Evolutionary conservation across 2,113 vertebrate genomes (phyloP).

Genomic region (Hippocampus mohnikei): DNA sequence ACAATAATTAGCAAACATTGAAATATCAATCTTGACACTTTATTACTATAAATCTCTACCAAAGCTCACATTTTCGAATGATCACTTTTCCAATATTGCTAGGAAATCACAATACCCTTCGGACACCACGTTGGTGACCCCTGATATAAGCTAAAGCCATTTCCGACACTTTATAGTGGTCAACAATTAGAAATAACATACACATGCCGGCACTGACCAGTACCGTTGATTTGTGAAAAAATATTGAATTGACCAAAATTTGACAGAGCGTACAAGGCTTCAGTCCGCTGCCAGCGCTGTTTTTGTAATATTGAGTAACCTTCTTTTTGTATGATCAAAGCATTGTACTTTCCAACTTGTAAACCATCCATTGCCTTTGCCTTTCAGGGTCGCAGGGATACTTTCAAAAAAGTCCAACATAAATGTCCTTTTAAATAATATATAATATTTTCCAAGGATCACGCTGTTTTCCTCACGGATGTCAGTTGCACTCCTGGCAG

Average conservation of each 20-base stretch:
- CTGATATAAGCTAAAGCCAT: not conserved
- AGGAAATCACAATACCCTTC: no score
- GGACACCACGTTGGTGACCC: no score
- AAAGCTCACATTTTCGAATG: no score
- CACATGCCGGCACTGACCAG: not conserved
- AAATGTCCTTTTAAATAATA: not conserved
- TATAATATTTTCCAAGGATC: not conserved
- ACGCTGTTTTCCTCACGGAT: not conserved
- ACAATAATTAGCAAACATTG: no score
- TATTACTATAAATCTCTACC: no score
- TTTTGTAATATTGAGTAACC: not conserved
- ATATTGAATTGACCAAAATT: not conserved
- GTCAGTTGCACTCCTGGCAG: slow-evolving; percentile 1
- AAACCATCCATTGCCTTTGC: not conserved
- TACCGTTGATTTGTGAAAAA: not conserved
- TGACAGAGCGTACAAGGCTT: not conserved
- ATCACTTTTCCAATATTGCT: no score
- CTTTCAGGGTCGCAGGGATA: not conserved
- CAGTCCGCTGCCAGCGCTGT: not conserved
- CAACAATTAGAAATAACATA: not conserved
- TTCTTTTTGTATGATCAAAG: not conserved
- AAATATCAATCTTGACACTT: no score
- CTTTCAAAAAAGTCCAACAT: not conserved
- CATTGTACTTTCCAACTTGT: not conserved
- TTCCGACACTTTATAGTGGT: not conserved